A percentile compares a stretch with the other conserved stretches of the same genome.
phyloP scores from a whole-genome alignment of 2,113 vertebrate genomes.

The Calyptommatus sinebrachiatus region DNA sequence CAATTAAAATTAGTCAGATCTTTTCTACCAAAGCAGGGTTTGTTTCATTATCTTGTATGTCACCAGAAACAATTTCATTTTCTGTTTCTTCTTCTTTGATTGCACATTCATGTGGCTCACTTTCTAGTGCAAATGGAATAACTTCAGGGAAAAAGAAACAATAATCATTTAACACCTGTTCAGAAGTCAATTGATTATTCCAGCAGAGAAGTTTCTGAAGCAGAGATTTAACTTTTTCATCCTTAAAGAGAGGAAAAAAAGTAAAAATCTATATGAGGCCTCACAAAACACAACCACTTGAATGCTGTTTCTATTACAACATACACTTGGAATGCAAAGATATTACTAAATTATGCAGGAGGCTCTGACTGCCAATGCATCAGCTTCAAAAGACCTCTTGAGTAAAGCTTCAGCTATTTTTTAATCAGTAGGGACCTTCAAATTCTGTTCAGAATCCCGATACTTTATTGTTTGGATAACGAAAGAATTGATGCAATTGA shows the following conservation, averaged over 20 bases:
- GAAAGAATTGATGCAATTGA: no score
- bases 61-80: not conserved
- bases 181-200: conserved; percentile 63
- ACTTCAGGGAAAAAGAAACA: conserved; percentile 53
- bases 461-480: no score
- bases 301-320: not conserved
- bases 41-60: conserved; percentile 27
- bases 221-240: conserved; percentile 68
- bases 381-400: no score
- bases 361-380: no score
- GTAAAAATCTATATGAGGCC: not conserved
- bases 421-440: not conserved
- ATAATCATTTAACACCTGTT: conserved; percentile 67
- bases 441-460: not conserved
- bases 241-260: conserved; percentile 62
- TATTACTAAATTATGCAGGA: not conserved
- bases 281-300: conserved; percentile 11
- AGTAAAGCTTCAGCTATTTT: not conserved
- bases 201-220: conserved; percentile 64
- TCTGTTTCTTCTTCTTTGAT: conserved; percentile 27
- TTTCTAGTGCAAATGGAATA: conserved; percentile 41
- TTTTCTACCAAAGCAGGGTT: conserved; percentile 9
- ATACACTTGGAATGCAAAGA: not conserved
- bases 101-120: conserved; percentile 41
- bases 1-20: conserved; percentile 1